Base-by-base conservation (phyloP, 2,113 vertebrate species). In the Oryzias celebensis region DNA sequence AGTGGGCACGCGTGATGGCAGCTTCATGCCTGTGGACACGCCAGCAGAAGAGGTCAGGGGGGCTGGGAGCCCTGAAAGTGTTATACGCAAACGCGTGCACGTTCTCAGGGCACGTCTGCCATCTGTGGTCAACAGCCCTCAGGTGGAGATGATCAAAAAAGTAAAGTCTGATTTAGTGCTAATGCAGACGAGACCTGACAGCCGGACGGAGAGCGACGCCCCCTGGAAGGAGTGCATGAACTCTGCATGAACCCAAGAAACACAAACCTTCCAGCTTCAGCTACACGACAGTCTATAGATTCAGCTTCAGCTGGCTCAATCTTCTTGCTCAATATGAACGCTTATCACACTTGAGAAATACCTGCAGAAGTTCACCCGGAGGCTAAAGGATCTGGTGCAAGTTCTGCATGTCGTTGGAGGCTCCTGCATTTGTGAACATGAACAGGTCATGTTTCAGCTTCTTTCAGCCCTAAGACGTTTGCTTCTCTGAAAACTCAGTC, bases 1-100 rank as follows among this genome's bases (percentile, higher is more conserved):
- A 6, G 94, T 96, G 87, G 94, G 94, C 0, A 89, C 90, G 58
- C 95, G 91, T 0, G 94, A 95, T 0, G 95, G 96, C 73, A 97
- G 72, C 85, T 98, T 98, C 90, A 98, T 83, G 4, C 96, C 96
- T 98, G 49, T 12, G n/a, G 31, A 56, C 49, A 43, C 2, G 7
- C 8, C 14, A n/a, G 47, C 22, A 48, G 17, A 17, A 55, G 61
- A 53, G 65, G 52, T 7, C 0, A 62, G 42, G 65, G 55, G 55
- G 50, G 69, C 22, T 3, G 36, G 58, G 22, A 50, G 20, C n/a
- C 57, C 49, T 24, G 22, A 41, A 41, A 22, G 56, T 16, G n/a
- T 7, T 6, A 4, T 20, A 8, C 12, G 50, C 10, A 57, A 1
- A 36, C 24, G 51, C 44, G 52, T 7, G 58, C 22, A 50, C 1